Conservation (phyloP, 2,888 invertebrate genomes). For the Psylliodes chrysocephalus region DNA sequence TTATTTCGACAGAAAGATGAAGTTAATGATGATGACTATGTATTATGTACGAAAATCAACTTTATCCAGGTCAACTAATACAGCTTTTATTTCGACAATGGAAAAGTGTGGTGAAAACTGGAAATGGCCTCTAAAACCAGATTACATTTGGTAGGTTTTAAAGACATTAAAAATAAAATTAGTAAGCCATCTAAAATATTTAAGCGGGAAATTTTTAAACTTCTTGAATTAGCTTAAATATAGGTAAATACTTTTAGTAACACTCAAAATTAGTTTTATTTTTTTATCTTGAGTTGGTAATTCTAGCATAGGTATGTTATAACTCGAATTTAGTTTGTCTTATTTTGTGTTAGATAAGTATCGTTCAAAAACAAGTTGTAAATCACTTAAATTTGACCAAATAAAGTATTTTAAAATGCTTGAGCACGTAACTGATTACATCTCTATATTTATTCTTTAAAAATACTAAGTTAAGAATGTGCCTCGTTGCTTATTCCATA, state of each 20-base stretch:
- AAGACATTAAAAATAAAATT: slow-evolving; percentile 25
- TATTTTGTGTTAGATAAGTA: background rate
- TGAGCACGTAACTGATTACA: background rate
- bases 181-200: slow-evolving; percentile 18
- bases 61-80: slow-evolving; percentile 12
- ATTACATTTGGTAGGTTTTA: slow-evolving; percentile 24
- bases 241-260: no score
- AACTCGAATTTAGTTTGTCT: background rate
- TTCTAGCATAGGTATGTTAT: background rate
- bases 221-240: no score
- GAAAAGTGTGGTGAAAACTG: slow-evolving; percentile 37
- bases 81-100: slow-evolving; percentile 37
- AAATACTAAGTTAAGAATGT: no score
- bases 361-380: background rate
- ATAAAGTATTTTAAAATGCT: background rate
- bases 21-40: no score
- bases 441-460: background rate
- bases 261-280: background rate
- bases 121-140: slow-evolving; percentile 27
- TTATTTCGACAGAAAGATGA: no score
- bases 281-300: background rate
- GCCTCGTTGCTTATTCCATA: background rate
- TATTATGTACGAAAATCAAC: no score
- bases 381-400: background rate
- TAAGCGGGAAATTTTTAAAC: slow-evolving; percentile 22